Conservation (phyloP, 2,888 invertebrate species). For the Aelia acuminata region DNA sequence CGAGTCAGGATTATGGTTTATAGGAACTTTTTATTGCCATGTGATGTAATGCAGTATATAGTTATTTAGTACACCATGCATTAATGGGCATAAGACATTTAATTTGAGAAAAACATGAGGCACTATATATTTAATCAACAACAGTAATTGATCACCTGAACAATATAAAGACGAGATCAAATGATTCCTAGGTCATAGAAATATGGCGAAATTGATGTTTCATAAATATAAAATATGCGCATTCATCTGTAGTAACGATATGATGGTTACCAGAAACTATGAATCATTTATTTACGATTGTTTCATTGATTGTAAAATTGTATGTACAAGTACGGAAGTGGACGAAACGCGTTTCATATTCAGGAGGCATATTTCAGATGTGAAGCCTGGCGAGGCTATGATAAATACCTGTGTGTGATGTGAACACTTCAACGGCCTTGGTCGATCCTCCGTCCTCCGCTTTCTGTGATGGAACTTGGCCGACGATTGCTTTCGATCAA, state of each 20-base stretch:
- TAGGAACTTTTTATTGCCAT: no score
- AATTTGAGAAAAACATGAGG: no score
- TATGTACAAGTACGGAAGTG: constrained; percentile 3
- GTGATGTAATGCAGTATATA: no score
- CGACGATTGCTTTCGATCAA: constrained; percentile 1
- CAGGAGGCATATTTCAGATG: constrained; percentile 29
- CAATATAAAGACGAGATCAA: neutral
- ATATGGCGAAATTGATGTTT: neutral
- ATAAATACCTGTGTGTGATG: constrained; percentile 38
- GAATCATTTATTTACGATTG: constrained; percentile 26
- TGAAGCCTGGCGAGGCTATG: neutral
- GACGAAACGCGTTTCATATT: constrained; percentile 29
- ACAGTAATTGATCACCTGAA: no score
- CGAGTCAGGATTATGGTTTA: no score
- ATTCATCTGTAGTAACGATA: neutral
- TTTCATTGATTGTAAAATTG: constrained; percentile 32
- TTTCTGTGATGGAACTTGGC: neutral
- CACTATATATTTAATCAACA: no score
- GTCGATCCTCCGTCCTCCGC: neutral
- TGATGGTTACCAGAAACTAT: neutral
- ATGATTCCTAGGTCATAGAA: neutral
- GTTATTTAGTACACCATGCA: no score
- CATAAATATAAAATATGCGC: neutral
- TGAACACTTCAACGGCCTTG: constrained; percentile 10
- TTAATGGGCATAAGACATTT: no score